These are phyloP conservation scores for Megalonaias nervosa DNA, from an alignment of 1,140 invertebrate species.

Conservation along the genomic window DNA sequence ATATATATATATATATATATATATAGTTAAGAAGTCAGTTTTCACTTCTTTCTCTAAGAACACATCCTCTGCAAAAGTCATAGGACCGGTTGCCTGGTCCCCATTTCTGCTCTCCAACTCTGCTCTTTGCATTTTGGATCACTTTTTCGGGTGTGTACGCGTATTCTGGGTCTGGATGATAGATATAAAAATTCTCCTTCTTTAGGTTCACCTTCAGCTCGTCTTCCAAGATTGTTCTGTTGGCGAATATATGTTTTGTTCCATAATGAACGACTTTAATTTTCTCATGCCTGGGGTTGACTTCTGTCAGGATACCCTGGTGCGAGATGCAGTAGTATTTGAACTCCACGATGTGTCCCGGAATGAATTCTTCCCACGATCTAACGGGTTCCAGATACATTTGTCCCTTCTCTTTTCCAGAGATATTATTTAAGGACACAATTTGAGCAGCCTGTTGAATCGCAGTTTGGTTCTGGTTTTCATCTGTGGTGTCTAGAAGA, in stretches of 20 bases:
- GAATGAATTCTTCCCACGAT: constrained; percentile 16
- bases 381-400: constrained; percentile 1
- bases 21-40: no score
- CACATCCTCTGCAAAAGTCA: constrained; percentile 18
- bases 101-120: constrained; percentile 20
- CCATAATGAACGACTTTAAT: constrained; percentile 33
- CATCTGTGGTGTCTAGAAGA: no score
- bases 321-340: constrained; percentile 20
- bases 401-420: constrained; percentile 4
- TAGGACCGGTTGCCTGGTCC: constrained; percentile 1
- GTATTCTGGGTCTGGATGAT: background rate
- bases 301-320: constrained; percentile 22
- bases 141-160: background rate
- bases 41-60: background rate
- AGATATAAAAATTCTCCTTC: constrained; percentile 7
- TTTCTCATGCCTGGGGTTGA: constrained; percentile 5
- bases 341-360: constrained; percentile 15
- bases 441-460: no score
- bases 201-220: constrained; percentile 5
- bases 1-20: no score
- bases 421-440: no score
- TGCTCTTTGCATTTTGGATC: background rate
- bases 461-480: no score
- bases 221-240: constrained; percentile 22
- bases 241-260: constrained; percentile 17